These are phyloP conservation scores for Nerophis ophidion DNA, from an alignment of 2,113 vertebrate species.

Conservation along the genomic window DNA sequence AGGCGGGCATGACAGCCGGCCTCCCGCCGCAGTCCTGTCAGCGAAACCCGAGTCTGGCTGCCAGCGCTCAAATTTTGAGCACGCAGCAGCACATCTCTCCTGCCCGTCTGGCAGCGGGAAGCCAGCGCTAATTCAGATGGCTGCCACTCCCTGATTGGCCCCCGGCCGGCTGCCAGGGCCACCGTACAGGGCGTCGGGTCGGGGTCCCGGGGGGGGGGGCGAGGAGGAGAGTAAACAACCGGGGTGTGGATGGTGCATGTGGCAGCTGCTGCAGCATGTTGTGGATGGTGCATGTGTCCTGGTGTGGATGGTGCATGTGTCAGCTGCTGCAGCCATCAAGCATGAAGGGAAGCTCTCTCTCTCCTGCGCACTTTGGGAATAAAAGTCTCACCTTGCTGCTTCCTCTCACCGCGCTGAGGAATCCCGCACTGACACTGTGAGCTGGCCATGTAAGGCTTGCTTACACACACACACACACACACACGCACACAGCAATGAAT, in stretches of 20 bases:
- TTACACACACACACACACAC: slow-evolving; percentile 3
- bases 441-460: no score
- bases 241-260: no score
- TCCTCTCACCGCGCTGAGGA: slow-evolving; percentile 61
- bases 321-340: no score
- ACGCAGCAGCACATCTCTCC: slow-evolving; percentile 58
- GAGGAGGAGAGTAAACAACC: slow-evolving; percentile 35
- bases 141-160: slow-evolving; percentile 55
- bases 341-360: neutral
- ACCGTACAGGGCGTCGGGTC: slow-evolving; percentile 45
- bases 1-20: slow-evolving; percentile 11
- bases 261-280: no score
- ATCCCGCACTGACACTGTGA: slow-evolving; percentile 52
- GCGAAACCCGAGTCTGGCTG: slow-evolving; percentile 49
- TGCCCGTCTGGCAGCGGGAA: slow-evolving; percentile 50
- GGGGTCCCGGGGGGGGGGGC: slow-evolving; percentile 52
- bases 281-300: no score
- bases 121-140: slow-evolving; percentile 62
- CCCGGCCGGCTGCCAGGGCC: slow-evolving; percentile 45
- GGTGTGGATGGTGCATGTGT: no score
- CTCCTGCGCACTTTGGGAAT: neutral
- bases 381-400: slow-evolving; percentile 37
- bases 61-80: slow-evolving; percentile 52
- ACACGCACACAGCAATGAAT: slow-evolving; percentile 14
- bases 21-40: slow-evolving; percentile 34